A percentile compares a stretch with the other conserved stretches of the same genome.
Evolutionary conservation across 2,888 invertebrate genomes (phyloP).

Genomic region (Torymus texanus): DNA sequence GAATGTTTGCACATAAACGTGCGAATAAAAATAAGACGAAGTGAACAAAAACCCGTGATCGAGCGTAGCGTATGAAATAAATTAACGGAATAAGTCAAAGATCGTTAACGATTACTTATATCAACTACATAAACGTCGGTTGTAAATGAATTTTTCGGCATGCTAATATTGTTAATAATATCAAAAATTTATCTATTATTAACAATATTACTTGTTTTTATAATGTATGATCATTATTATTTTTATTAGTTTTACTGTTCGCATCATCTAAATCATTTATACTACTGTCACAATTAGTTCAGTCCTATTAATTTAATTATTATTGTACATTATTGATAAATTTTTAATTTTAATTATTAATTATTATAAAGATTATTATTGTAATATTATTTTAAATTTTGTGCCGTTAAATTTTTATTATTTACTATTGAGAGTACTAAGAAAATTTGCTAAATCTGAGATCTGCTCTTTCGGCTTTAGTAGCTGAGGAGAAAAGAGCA

Average conservation of each 20-base stretch:
- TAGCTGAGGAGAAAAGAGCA: conserved; percentile 13
- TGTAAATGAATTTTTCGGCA: conserved; percentile 68
- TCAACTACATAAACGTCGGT: conserved; percentile 58
- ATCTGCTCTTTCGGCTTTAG: conserved; percentile 34
- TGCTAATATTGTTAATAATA: conserved; percentile 52
- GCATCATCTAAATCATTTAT: conserved; percentile 47
- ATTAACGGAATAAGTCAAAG: conserved; percentile 37
- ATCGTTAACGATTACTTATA: conserved; percentile 54
- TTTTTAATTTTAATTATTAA: conserved; percentile 51
- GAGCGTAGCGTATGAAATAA: conserved; percentile 20
- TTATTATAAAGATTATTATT: conserved; percentile 55
- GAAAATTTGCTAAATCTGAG: conserved; percentile 58
- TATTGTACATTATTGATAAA: conserved; percentile 27
- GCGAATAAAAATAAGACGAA: conserved; percentile 21
- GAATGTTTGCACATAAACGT: conserved; percentile 33
- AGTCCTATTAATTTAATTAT: conserved; percentile 39
- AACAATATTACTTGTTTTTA: conserved; percentile 42
- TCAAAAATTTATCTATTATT: conserved; percentile 34
- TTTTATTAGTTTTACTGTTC: conserved; percentile 36
- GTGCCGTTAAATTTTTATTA: conserved; percentile 56
- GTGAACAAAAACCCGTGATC: background rate
- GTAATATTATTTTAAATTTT: conserved; percentile 54
- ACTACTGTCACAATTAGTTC: conserved; percentile 24
- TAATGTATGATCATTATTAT: conserved; percentile 43
- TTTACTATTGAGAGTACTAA: conserved; percentile 60